These are phyloP conservation scores for Bufotes viridis DNA, from an alignment of 2,797 vertebrate genomes.

Conservation along the genomic window DNA sequence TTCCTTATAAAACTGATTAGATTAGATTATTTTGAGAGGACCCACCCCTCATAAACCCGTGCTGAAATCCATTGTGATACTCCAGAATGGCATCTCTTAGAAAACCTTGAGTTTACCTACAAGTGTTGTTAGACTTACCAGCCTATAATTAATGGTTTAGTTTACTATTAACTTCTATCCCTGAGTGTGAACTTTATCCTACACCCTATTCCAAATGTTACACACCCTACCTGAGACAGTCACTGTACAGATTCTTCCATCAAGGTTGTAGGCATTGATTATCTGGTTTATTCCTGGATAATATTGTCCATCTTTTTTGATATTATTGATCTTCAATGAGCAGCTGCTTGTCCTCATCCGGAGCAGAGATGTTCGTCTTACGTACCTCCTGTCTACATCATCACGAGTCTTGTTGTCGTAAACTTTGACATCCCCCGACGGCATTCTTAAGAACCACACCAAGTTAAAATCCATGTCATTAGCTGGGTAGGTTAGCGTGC, in stretches of 20 bases:
- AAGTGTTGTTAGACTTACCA: too few species aligned
- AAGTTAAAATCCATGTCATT: neutral
- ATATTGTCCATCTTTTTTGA: neutral
- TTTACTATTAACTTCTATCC: too few species aligned
- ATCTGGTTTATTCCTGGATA: constrained; percentile 28
- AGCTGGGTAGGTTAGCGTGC: constrained; percentile 19
- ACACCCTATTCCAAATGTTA: neutral
- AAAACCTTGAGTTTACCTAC: too few species aligned
- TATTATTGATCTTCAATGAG: constrained; percentile 17
- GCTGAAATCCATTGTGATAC: too few species aligned
- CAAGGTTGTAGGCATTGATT: neutral
- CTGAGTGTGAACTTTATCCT: neutral
- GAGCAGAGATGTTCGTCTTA: neutral
- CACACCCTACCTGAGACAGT: neutral
- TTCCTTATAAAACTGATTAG: too few species aligned
- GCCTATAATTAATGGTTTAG: too few species aligned
- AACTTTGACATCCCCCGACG: neutral
- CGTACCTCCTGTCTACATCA: neutral
- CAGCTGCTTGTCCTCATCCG: neutral
- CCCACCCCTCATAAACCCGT: too few species aligned
- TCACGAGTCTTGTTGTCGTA: neutral
- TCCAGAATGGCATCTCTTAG: too few species aligned
- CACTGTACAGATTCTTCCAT: neutral
- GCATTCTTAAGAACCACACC: constrained; percentile 7
- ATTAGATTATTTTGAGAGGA: too few species aligned